A percentile compares a stretch with the other conserved stretches of the same genome.
These are phyloP conservation scores for Heteromyza rotundicornis DNA, from an alignment of 2,888 invertebrate genomes.

Conservation along the genomic window DNA sequence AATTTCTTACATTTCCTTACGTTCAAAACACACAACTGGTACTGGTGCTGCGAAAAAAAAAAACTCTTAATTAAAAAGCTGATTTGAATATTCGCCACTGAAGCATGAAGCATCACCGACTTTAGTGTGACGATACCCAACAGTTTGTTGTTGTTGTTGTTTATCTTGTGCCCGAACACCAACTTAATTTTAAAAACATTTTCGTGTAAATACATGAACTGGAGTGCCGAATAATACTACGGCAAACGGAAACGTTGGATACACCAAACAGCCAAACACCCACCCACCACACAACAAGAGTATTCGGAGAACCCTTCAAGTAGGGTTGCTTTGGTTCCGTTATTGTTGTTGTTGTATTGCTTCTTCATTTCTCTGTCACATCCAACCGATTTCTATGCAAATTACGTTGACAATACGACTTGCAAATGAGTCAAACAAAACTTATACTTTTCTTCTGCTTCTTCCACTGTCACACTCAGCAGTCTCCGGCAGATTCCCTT, in stretches of 20 bases:
- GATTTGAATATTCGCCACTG: constrained; percentile 2
- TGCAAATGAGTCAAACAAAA: constrained; percentile 7
- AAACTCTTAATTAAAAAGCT: background rate
- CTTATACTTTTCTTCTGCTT: background rate
- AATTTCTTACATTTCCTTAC: background rate
- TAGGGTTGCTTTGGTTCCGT: too few species aligned
- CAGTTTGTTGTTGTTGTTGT: too few species aligned
- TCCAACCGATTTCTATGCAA: constrained; percentile 4
- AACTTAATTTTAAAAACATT: constrained; percentile 6
- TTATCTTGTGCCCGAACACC: background rate
- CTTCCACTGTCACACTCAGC: too few species aligned
- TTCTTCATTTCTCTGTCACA: background rate
- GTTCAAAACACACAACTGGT: too few species aligned
- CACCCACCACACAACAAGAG: background rate
- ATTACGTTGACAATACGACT: constrained; percentile 4
- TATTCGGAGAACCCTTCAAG: background rate
- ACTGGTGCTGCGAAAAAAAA: background rate
- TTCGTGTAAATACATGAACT: constrained; percentile 1
- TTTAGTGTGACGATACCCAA: background rate
- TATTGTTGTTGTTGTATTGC: background rate
- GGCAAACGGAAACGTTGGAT: background rate
- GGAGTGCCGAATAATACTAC: background rate
- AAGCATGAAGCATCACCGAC: background rate
- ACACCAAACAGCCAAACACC: too few species aligned
- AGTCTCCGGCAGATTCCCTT: background rate